Evolutionary conservation across 2,797 vertebrate species (phyloP), one percentile per base, ranked within the genome.

Genomic region (Sandelia bainsii): DNA sequence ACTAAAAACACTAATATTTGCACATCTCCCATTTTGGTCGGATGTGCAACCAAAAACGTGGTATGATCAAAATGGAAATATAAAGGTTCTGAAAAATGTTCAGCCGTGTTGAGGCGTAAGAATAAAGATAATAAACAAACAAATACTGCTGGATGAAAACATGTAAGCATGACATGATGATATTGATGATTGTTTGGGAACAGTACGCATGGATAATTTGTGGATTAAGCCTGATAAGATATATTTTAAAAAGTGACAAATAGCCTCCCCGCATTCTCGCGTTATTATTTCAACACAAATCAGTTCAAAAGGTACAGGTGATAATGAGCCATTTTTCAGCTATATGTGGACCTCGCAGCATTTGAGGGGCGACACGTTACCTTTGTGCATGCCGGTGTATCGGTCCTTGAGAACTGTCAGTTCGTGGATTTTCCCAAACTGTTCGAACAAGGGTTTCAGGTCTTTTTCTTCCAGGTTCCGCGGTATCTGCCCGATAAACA

Each of bases 321-420:
- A 46, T 70, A 68, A 78, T 59, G 58, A 44, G 37, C 53, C 65
- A 3, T 67, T 71, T 60, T 65, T 2, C 37, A 58, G 56, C 29
- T 49, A 42, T 39, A 44, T 8, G 23, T 34, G 77, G 80, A 68
- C 76, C 80, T 74, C 20, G 51, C 58, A 81, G 85, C 72, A 19
- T 72, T 8, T 8, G 45, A 52, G 79, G 69, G 79, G 80, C 67
- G 84, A 79, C 88, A 82, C 82, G 92, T 95, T 95, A 98, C 97
- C 97, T 96, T 98, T 98, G 96, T 99, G 97, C 97, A 98, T 96
- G 94, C 97, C 97, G 83, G 97, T 98, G 96, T 97, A 97, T 79
- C 97, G 96, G 95, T 99, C 97, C 93, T 99, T 98, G 70, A 99
- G 96, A 90, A 99, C 97, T 86, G 97, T 99, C 87, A 99, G 96